phyloP scores from a whole-genome alignment of 2,113 vertebrate genomes.

The Thermophis baileyi region DNA sequence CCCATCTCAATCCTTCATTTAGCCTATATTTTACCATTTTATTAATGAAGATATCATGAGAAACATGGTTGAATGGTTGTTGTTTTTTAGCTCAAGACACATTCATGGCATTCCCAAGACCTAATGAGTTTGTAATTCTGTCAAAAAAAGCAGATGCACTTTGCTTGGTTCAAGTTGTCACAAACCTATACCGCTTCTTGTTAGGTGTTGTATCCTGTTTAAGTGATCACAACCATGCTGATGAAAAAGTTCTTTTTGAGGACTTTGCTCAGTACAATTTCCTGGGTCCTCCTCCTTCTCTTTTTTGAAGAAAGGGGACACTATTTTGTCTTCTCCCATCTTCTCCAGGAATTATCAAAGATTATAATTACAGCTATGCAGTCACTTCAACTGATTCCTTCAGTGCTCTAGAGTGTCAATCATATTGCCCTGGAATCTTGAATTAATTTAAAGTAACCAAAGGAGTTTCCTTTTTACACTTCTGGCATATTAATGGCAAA shows the following conservation, averaged over 20 bases:
- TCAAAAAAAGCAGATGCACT: neutral
- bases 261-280: neutral
- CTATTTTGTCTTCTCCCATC: neutral
- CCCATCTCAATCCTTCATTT: neutral
- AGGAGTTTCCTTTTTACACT: neutral
- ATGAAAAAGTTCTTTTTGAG: neutral
- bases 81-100: neutral
- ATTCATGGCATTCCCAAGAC: neutral
- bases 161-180: neutral
- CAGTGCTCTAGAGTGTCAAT: neutral
- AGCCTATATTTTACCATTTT: neutral
- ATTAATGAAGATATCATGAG: neutral
- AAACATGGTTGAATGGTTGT: neutral
- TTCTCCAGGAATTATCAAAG: neutral
- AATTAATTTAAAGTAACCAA: neutral
- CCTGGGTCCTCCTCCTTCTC: neutral
- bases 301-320: neutral
- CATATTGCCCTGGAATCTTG: neutral
- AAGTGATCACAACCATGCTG: neutral
- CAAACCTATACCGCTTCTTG: neutral
- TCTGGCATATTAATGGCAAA: neutral
- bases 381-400: neutral
- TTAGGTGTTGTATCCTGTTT: neutral
- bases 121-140: neutral
- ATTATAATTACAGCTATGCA: neutral